phyloP scores from a whole-genome alignment of 2,113 vertebrate species.

The Oreochromis tanganicae region DNA sequence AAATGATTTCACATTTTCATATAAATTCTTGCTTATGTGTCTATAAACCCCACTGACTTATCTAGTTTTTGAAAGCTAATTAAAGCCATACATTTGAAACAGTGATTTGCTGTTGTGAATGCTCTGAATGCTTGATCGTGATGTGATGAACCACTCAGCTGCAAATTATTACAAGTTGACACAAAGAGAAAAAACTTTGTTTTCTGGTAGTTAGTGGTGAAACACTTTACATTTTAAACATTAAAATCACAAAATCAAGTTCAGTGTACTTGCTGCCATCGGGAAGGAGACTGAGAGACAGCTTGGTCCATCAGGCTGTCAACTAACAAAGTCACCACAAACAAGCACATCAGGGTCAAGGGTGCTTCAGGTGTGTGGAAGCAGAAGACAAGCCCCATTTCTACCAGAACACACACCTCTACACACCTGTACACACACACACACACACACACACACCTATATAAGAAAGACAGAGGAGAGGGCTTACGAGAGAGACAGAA shows the following conservation, averaged over 20 bases:
- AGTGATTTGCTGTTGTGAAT: background rate
- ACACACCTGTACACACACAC: background rate
- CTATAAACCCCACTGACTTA: background rate
- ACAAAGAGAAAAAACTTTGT: background rate
- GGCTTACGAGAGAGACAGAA: fast-evolving
- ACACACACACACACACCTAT: background rate
- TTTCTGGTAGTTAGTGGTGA: background rate
- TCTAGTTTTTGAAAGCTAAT: background rate
- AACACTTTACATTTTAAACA: background rate
- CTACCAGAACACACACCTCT: background rate
- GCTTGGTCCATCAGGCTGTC: background rate
- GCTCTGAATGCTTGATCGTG: background rate
- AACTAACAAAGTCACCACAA: background rate
- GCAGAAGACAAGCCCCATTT: background rate
- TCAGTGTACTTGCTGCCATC: background rate
- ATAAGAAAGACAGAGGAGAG: background rate
- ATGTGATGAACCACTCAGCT: background rate
- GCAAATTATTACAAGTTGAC: background rate
- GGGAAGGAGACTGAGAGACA: fast-evolving
- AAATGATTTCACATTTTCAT: background rate
- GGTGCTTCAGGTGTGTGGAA: background rate
- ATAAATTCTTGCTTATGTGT: background rate
- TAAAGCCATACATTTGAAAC: background rate
- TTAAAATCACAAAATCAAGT: background rate
- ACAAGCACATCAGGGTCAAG: background rate